Evolutionary conservation across 2,797 vertebrate genomes (phyloP).

Genomic region (Gephyroberyx darwinii): DNA sequence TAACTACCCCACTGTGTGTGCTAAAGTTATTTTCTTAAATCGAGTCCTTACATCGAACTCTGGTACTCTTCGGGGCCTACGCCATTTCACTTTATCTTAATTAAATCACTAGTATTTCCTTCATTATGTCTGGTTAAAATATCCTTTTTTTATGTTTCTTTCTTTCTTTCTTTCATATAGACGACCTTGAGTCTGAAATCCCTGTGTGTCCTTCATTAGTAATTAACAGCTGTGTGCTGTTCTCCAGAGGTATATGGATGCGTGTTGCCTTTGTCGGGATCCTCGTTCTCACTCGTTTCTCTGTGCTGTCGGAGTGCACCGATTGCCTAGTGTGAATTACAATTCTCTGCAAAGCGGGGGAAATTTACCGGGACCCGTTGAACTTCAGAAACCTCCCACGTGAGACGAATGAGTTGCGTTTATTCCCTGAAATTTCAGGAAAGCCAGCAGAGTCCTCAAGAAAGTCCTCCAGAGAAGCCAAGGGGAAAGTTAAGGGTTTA

Average conservation of each 20-base stretch:
- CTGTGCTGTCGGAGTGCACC: slow-evolving; percentile 19
- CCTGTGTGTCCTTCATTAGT: slow-evolving; percentile 69
- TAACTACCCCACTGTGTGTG: neutral
- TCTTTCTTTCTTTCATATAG: slow-evolving; percentile 57
- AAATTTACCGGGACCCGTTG: slow-evolving; percentile 65
- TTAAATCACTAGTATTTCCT: slow-evolving; percentile 72
- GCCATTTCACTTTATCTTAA: slow-evolving; percentile 70
- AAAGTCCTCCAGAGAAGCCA: slow-evolving; percentile 39
- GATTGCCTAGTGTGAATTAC: slow-evolving; percentile 38
- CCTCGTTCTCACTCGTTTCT: slow-evolving; percentile 34
- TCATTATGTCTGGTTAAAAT: slow-evolving; percentile 63
- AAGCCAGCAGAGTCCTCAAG: slow-evolving; percentile 58
- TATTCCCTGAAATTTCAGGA: slow-evolving; percentile 45
- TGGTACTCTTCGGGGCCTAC: slow-evolving; percentile 19
- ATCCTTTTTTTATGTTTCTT: slow-evolving; percentile 53
- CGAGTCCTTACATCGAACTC: slow-evolving; percentile 34
- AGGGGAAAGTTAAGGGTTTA: too few species aligned
- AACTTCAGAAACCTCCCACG: slow-evolving; percentile 54
- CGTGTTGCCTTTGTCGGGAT: slow-evolving; percentile 53
- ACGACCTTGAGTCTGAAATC: slow-evolving; percentile 71
- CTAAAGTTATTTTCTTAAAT: slow-evolving; percentile 35
- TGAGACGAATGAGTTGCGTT: slow-evolving; percentile 50
- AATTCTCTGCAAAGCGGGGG: slow-evolving; percentile 47
- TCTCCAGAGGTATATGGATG: slow-evolving; percentile 67
- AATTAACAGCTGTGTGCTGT: slow-evolving; percentile 71